phyloP scores from a whole-genome alignment of 2,113 vertebrate genomes.

The Hepsetus odoe region DNA sequence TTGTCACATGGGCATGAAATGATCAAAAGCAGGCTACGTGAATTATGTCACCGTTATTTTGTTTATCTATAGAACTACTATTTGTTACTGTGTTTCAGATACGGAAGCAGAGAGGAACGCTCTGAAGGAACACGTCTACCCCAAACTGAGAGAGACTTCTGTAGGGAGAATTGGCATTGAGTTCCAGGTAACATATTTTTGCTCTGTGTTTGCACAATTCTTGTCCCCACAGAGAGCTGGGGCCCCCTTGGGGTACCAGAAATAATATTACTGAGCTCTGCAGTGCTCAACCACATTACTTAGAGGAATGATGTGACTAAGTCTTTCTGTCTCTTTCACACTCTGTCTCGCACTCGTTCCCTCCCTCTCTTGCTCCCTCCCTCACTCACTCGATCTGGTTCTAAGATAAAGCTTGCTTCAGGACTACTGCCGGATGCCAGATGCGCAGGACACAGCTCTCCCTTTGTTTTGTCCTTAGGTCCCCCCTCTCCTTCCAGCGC shows the following conservation, averaged over 20 bases:
- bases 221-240: not conserved
- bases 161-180: conserved; percentile 98
- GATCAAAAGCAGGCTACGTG: not conserved
- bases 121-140: conserved; percentile 94
- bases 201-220: not conserved
- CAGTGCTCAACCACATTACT: not conserved
- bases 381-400: conserved; percentile 18
- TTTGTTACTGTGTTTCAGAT: conserved; percentile 73
- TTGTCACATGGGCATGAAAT: not conserved
- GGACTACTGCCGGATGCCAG: conserved; percentile 49
- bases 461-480: conserved; percentile 60
- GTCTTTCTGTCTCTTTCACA: not conserved
- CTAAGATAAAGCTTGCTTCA: conserved; percentile 63
- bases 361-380: not conserved
- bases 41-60: not conserved
- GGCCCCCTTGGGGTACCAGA: not conserved
- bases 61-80: not conserved
- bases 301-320: not conserved
- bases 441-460: conserved; percentile 49
- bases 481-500: conserved; percentile 50
- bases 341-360: not conserved
- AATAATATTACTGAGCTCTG: not conserved
- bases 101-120: conserved; percentile 94
- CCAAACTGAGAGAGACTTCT: conserved; percentile 98
- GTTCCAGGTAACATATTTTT: conserved; percentile 86